Evolutionary conservation across 2,888 invertebrate species (phyloP).

Genomic region (Nesidiocoris tenuis): DNA sequence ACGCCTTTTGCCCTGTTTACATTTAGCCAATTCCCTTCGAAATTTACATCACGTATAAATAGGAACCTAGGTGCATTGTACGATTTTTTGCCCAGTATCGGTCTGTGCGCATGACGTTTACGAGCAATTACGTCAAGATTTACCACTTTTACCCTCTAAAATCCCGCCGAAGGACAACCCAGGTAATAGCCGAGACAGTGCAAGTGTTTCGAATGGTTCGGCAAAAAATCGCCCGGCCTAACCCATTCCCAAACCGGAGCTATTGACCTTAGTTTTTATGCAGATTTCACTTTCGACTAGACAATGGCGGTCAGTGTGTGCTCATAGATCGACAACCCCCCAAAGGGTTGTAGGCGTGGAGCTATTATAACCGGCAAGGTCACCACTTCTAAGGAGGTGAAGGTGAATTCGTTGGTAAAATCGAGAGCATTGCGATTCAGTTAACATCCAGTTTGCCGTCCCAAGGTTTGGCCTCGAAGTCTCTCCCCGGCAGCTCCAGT

Average conservation of each 20-base stretch:
- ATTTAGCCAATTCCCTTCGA: no score
- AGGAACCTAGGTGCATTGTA: no score
- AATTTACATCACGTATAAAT: no score
- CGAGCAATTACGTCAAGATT: no score
- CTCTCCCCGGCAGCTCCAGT: no score
- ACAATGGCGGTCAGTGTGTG: neutral
- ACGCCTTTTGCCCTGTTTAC: no score
- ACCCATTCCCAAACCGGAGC: neutral
- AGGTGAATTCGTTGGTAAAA: conserved; percentile 23
- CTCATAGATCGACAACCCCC: neutral
- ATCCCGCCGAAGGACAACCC: neutral
- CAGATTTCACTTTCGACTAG: conserved; percentile 32
- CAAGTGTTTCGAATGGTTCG: neutral
- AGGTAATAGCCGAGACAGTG: neutral
- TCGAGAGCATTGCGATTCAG: neutral
- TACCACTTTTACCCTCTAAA: no score
- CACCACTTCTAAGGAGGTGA: neutral
- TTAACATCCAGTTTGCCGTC: neutral
- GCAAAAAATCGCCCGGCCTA: neutral
- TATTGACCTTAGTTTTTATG: conserved; percentile 27
- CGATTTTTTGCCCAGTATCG: no score
- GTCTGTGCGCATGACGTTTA: no score
- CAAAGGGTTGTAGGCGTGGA: conserved; percentile 6
- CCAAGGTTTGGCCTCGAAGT: neutral
- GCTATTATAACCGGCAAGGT: conserved; percentile 5